Conservation (phyloP, 2,113 vertebrate species). For the Pseudopipra pipra region DNA sequence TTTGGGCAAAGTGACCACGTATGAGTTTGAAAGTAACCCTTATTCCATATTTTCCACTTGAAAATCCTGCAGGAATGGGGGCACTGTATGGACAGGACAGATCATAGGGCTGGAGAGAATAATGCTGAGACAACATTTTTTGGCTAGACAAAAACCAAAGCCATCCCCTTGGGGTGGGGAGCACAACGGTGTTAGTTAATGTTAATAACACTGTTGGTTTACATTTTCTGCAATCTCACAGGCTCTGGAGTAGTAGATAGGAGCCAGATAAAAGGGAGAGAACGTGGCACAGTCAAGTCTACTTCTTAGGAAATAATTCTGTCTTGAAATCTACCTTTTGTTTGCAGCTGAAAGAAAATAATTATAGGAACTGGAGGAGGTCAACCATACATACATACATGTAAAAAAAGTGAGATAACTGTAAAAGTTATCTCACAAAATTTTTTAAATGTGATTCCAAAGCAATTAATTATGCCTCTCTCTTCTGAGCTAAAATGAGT, state of each 20-base stretch:
- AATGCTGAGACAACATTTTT: not conserved
- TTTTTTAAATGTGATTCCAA: not conserved
- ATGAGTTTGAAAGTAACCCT: not conserved
- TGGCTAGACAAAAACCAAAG: not conserved
- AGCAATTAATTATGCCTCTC: not conserved
- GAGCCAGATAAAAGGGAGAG: not conserved
- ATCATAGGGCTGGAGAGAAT: not conserved
- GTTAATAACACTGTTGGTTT: not conserved
- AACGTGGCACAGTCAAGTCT: not conserved
- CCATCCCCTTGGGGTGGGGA: rapidly evolving
- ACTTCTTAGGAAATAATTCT: not conserved
- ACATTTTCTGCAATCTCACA: not conserved
- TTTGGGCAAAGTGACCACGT: not conserved
- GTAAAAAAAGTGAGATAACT: not conserved
- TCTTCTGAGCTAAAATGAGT: not conserved
- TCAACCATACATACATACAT: not conserved
- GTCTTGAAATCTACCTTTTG: not conserved
- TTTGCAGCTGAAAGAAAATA: not conserved
- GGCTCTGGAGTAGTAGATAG: not conserved
- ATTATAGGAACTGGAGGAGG: not conserved
- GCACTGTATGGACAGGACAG: not conserved
- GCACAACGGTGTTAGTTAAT: not conserved
- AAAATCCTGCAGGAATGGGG: not conserved
- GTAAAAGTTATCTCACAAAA: not conserved
- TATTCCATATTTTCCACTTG: not conserved